A percentile compares a stretch with the other conserved stretches of the same genome.
phyloP scores from a whole-genome alignment of 2,888 invertebrate species.

The Galeruca laticollis region DNA sequence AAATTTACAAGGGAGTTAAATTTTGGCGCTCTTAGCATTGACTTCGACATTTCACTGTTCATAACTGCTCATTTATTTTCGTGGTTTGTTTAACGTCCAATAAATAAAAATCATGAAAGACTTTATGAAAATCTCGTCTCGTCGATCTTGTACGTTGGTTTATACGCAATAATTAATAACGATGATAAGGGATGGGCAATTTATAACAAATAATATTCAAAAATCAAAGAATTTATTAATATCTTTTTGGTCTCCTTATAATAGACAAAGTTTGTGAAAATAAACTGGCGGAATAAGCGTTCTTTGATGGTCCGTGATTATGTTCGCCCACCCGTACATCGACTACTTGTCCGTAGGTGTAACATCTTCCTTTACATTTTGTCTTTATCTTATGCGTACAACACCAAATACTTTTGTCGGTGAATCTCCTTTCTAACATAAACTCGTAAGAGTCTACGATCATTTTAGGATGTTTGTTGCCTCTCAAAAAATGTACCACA shows the following conservation, averaged over 20 bases:
- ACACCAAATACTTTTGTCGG: slow-evolving; percentile 51
- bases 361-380: slow-evolving; percentile 43
- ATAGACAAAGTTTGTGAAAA: slow-evolving; percentile 41
- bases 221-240: no score
- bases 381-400: slow-evolving; percentile 46
- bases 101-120: no score
- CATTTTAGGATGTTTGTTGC: slow-evolving; percentile 52
- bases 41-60: no score
- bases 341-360: slow-evolving; percentile 40
- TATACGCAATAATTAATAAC: no score
- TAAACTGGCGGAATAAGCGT: neutral
- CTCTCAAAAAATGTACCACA: slow-evolving; percentile 47
- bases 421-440: slow-evolving; percentile 44
- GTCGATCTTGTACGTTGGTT: no score
- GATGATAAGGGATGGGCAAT: no score
- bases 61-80: no score
- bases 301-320: slow-evolving; percentile 35
- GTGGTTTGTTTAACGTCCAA: no score
- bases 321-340: slow-evolving; percentile 37
- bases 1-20: no score
- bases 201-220: no score
- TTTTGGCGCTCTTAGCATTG: no score
- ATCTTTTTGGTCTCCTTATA: slow-evolving; percentile 27
- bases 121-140: no score
- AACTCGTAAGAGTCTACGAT: slow-evolving; percentile 49